Evolutionary conservation across 2,113 vertebrate genomes (phyloP).

Genomic region (Pluvialis apricaria): DNA sequence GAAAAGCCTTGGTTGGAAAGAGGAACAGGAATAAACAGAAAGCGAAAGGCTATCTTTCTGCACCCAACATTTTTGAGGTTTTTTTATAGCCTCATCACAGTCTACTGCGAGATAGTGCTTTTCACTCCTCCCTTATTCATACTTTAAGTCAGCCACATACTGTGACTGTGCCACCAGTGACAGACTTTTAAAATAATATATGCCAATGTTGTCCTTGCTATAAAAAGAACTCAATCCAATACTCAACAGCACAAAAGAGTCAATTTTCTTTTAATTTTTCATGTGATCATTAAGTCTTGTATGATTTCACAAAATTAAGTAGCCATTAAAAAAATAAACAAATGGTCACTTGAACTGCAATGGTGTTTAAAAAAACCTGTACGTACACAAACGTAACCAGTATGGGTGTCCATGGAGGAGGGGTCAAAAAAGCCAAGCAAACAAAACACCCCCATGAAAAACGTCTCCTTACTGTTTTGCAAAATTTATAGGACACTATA

Average conservation of each 20-base stretch:
- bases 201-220: neutral
- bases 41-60: neutral
- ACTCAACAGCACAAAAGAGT: neutral
- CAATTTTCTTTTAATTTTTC: neutral
- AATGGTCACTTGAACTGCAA: neutral
- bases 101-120: neutral
- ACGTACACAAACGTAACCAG: neutral
- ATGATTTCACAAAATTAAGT: neutral
- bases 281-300: neutral
- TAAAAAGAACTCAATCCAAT: neutral
- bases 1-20: too few relatives aligned
- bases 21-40: neutral
- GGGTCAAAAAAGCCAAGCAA: neutral
- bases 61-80: neutral
- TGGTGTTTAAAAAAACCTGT: neutral
- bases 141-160: neutral
- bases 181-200: neutral
- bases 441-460: neutral
- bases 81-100: neutral
- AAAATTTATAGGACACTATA: neutral
- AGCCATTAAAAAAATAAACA: neutral
- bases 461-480: neutral
- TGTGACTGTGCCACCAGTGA: neutral
- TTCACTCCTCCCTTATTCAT: neutral
- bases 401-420: neutral